Evolutionary conservation across 2,113 vertebrate species (phyloP), one percentile per base, ranked within the genome.

Genomic region (Excalfactoria chinensis): DNA sequence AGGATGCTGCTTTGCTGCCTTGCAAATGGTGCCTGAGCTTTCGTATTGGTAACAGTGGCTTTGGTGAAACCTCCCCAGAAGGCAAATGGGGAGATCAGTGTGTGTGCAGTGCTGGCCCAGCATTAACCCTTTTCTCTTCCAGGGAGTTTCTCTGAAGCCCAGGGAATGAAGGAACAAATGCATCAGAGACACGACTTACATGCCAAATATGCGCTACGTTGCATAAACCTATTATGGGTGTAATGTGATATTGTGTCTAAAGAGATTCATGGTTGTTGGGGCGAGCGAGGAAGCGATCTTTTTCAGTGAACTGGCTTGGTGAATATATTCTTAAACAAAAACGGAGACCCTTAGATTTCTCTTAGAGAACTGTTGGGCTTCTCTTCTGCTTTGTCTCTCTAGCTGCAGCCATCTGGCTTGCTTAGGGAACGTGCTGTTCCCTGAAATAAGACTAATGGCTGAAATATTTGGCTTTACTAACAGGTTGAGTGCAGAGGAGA

Each of bases 381-480:
- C 91, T 56, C 63, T 64, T 73, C 84, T 16, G 4, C 49, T 71
- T 73, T 26, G 68, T 28, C 6, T 69, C 78, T 88, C 34, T 18
- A 6, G 30, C 21, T 4, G 8, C 67, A 21, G 56, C 72, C 11
- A 4, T 69, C 44, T 37, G 53, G 43, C 43, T 62, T 40, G 79
- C 87, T 41, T 35, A 49, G 30, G 89, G 85, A 89, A 84, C 75
- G 35, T 59, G 71, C 72, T 73, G 88, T 73, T 92, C 83, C 43
- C 59, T 55, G 94, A 73, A 85, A 91, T 84, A 78, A 88, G 91
- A 71, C 90, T 84, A 60, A 76, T 55, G 75, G 93, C 96, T 93
- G 97, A 97, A 97, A 93, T 97, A 92, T 96, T 98, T 98, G 95
- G 78, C 97, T 97, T 96, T 94, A 97, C 68, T 95, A 95, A 98